Base-by-base conservation (phyloP, 2,797 vertebrate genomes). In the Xerus rutilus region DNA sequence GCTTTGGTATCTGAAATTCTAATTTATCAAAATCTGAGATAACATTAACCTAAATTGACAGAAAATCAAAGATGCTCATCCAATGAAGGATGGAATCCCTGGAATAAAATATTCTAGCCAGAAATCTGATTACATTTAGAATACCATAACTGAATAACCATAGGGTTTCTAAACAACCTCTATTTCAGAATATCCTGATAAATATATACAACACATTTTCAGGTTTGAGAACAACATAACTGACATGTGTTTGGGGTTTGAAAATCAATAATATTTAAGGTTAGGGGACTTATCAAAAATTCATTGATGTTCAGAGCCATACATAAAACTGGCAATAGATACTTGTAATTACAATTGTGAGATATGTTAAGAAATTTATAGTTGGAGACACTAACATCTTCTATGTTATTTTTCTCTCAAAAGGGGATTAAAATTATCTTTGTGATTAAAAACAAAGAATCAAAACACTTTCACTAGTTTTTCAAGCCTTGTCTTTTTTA, bases 21-120 rank as follows among this genome's bases (percentile, higher is more conserved):
- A 95, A 73, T 93, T 97, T 95, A 92, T 96, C 72, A 96, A 94
- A 96, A 94, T 72, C 76, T 91, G 88, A 94, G 54, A 92, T 65
- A 96, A 94, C 62, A 93, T 95, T 92, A 91, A 92, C 77, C 57
- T 86, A 96, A 96, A 96, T 25, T 82, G 74, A 95, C n/a, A 91
- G 89, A 93, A 89, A 52, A 93, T 94, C 85, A 72, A 93, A 89
- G 64, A 95, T 93, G 43, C 67, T 70, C 23, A 79, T 96, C 94
- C 78, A 96, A 52, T 74, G 65, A 94, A 70, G 78, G 47, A 43
- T 87, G 28, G 18, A 91, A 65, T 72, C 62, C 69, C 52, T 95
- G 35, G 21, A 94, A 95, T 89, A 89, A 84, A 81, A 86, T 86
- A 89, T 89, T 86, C 67, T 35, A 45, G n/a, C 59, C 89, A 69